Base-by-base conservation (phyloP, 2,113 vertebrate genomes). In the Panurus biarmicus region DNA sequence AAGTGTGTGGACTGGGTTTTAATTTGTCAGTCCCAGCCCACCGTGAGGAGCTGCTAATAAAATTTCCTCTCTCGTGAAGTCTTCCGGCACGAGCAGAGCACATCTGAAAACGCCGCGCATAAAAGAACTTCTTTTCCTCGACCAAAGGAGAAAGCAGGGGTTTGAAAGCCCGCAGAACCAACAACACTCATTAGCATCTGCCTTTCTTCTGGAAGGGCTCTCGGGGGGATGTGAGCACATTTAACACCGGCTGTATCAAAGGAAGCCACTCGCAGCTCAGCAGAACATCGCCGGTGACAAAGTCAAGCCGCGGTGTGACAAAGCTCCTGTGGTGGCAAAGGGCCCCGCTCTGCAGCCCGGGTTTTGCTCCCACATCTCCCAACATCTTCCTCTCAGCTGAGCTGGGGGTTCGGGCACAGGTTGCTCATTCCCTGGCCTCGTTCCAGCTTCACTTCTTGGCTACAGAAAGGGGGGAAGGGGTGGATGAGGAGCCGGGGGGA, bases 41-140 rank as follows among this genome's bases (percentile, higher is more conserved):
- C 53, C 1, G 3, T 14, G 51, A 54, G 78, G 36, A 60, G 61
- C 65, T 89, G 70, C 79, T 91, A 66, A 94, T 87, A 94, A 60
- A 89, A 89, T 92, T 73, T 18, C 69, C 17, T 89, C 87, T 95
- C 96, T 93, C 88, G 87, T 95, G 76, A 82, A 96, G 86, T 48
- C 82, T 93, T 87, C 48, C 91, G 60, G 91, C 81, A 40, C 69
- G 85, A 94, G 94, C 82, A 74, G 89, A 89, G 93, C 79, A 79
- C 91, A 78, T 90, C 92, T 76, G 67, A 83, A 84, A 94, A 92
- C 51, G 90, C 71, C 61, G 85, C 44, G 75, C 94, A 92, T 64
- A 47, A 95, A 97, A 96, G 96, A 80, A 86, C 58, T 75, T 86
- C 81, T 85, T 95, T 69, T 54, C 84, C n/a, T 12, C 21, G 72